Evolutionary conservation across 2,888 invertebrate genomes (phyloP).

Genomic region (Scaeva pyrastri): DNA sequence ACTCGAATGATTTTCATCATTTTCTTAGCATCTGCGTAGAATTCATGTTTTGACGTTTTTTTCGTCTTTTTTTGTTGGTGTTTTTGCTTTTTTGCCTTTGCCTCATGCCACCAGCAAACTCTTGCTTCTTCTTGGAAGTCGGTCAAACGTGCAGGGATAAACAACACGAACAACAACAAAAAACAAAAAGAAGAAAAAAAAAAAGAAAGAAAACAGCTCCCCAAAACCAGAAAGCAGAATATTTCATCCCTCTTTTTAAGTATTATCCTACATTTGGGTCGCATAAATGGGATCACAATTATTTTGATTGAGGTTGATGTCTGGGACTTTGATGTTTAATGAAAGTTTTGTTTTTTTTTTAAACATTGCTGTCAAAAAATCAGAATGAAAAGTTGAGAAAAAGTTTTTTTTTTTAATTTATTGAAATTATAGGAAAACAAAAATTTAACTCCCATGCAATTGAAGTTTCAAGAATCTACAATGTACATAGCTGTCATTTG

Average conservation of each 20-base stretch:
- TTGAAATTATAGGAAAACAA: too few relatives aligned
- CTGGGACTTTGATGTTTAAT: too few relatives aligned
- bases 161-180: constrained; percentile 10
- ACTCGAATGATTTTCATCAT: constrained; percentile 21
- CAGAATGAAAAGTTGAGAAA: too few relatives aligned
- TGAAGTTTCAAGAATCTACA: too few relatives aligned
- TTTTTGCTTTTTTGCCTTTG: constrained; percentile 13
- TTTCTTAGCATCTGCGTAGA: constrained; percentile 68
- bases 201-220: constrained; percentile 1
- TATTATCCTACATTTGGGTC: neutral
- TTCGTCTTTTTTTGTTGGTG: neutral
- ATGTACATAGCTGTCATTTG: too few relatives aligned
- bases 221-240: neutral
- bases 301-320: neutral
- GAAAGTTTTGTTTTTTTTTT: too few relatives aligned
- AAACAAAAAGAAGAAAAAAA: constrained; percentile 3
- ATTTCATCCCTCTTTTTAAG: neutral
- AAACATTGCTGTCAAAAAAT: too few relatives aligned
- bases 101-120: constrained; percentile 53
- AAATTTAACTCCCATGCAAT: too few relatives aligned
- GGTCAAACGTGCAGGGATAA: constrained; percentile 62
- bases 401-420: too few relatives aligned
- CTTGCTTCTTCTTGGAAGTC: constrained; percentile 31
- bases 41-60: constrained; percentile 58
- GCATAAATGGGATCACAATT: constrained; percentile 1